Evolutionary conservation across 2,797 vertebrate species (phyloP).

Genomic region (Halcyon badia): DNA sequence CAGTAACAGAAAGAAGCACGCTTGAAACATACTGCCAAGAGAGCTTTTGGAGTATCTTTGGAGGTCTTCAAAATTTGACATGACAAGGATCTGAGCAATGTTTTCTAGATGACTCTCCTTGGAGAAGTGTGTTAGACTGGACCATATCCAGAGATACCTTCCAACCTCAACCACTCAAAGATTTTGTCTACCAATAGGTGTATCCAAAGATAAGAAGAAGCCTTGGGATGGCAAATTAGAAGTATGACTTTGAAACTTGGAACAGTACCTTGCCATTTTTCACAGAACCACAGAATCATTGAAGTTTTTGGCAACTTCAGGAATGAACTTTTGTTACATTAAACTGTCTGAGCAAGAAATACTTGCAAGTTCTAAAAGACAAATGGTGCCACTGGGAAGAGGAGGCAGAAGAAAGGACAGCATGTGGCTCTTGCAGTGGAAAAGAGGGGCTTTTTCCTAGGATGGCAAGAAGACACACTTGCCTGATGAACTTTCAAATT

Average conservation of each 20-base stretch:
- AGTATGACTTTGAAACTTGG: neutral
- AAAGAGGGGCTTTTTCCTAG: neutral
- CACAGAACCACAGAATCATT: neutral
- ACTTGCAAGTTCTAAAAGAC: neutral
- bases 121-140: neutral
- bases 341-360: neutral
- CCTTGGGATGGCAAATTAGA: neutral
- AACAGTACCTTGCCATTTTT: neutral
- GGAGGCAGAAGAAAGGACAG: neutral
- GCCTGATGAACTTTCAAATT: neutral
- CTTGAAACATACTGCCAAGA: neutral
- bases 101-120: neutral
- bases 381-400: neutral
- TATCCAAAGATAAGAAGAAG: neutral
- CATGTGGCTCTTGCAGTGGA: neutral
- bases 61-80: neutral
- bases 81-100: neutral
- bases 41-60: neutral
- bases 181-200: neutral
- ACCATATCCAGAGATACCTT: neutral
- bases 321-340: neutral
- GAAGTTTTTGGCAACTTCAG: neutral
- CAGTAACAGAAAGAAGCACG: neutral
- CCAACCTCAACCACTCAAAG: neutral
- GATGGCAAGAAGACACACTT: neutral